These are phyloP conservation scores for Spodoptera litura DNA, from an alignment of 1,140 invertebrate genomes.

Conservation along the genomic window DNA sequence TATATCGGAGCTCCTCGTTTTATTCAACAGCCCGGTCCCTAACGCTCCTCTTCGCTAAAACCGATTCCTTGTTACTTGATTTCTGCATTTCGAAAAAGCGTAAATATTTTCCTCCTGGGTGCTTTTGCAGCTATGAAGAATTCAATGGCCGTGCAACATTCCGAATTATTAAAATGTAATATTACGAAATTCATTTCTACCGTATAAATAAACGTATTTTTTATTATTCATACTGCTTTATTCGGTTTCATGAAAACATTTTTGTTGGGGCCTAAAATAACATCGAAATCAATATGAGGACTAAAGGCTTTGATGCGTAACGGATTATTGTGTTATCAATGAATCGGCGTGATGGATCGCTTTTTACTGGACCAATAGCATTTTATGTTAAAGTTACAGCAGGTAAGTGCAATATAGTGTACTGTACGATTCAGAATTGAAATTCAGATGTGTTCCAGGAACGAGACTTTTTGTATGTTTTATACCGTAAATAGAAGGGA, in stretches of 20 bases:
- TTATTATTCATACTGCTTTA: slow-evolving; percentile 37
- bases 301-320: slow-evolving; percentile 36
- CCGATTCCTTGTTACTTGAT: slow-evolving; percentile 85
- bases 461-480: not conserved
- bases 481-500: not conserved
- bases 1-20: slow-evolving; percentile 72
- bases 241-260: slow-evolving; percentile 14
- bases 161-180: slow-evolving; percentile 78
- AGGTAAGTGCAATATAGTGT: slow-evolving; percentile 34
- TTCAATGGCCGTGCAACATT: slow-evolving; percentile 74
- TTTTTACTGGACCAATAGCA: slow-evolving; percentile 30
- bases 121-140: slow-evolving; percentile 78
- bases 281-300: slow-evolving; percentile 32
- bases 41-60: slow-evolving; percentile 80
- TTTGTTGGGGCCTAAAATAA: slow-evolving; percentile 41
- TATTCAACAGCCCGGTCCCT: slow-evolving; percentile 77
- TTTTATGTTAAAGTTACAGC: slow-evolving; percentile 30
- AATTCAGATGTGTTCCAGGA: slow-evolving; percentile 17
- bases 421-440: slow-evolving; percentile 12
- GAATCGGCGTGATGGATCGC: slow-evolving; percentile 36
- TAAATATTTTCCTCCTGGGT: slow-evolving; percentile 84
- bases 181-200: slow-evolving; percentile 40
- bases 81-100: slow-evolving; percentile 85
- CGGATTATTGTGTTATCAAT: slow-evolving; percentile 47
- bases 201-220: slow-evolving; percentile 34